Base-by-base conservation (phyloP, 2,113 vertebrate genomes). In the Vulpes lagopus region DNA sequence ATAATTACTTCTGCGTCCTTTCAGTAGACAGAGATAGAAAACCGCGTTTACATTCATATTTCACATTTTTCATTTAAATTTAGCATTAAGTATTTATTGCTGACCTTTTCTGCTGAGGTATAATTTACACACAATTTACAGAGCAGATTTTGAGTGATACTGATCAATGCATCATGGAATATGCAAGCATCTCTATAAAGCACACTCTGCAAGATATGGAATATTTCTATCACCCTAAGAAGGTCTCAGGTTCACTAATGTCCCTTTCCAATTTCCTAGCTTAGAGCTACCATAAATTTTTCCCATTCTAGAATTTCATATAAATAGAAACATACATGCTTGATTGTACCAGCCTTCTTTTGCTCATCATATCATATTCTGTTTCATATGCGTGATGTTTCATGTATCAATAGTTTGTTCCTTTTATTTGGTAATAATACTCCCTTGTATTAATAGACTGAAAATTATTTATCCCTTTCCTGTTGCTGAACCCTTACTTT, bases 1-100 rank as follows among this genome's bases (percentile, higher is more conserved):
- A 2, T 86, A 74, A 59, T 59, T 73, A 14, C 22, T 51, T 11
- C 14, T 51, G 43, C 5, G 1, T 67, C 19, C 12, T 93, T 65
- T 80, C 19, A 20, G 49, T 23, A 17, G 35, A 20, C n/a, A 85
- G 49, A 81, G 65, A 71, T 20, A 65, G 74, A 64, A 62, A 60
- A 20, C 32, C 19, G 1, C 2, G 11, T 32, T 84, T 30, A 73
- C 53, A 25, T 53, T 22, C 27, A 57, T 73, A 74, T 55, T 81
- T 60, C 16, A 60, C 35, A 80, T 12, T 95, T 92, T 32, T 8
- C n/a, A 73, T 71, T 62, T 73, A n/a, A 30, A 91, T 64, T 73
- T 81, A 55, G 30, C 25, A 85, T 92, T 64, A 62, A 96, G 43
- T 95, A 91, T 85, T 43, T 89, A 92, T 69, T 57, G 7, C 22